Evolutionary conservation across 2,797 vertebrate species (phyloP).

Genomic region (Garrulus glandarius): DNA sequence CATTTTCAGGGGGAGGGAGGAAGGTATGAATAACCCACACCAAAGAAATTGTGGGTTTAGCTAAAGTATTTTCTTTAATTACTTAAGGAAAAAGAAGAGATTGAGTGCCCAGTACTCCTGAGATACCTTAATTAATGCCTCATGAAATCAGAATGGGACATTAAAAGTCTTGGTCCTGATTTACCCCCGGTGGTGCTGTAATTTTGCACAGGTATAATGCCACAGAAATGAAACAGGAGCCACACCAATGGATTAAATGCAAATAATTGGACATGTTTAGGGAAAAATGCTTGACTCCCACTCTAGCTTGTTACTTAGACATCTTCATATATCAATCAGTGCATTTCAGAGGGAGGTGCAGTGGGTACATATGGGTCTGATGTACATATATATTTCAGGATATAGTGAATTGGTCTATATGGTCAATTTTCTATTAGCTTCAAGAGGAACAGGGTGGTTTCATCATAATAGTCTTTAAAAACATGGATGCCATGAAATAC

Average conservation of each 20-base stretch:
- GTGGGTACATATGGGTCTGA: neutral
- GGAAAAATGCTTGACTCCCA: neutral
- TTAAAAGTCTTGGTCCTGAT: neutral
- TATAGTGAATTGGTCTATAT: neutral
- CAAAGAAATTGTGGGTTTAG: constrained; percentile 1
- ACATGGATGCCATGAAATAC: neutral
- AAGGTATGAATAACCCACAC: neutral
- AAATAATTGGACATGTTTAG: neutral
- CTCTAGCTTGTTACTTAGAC: neutral
- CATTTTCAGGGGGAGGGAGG: neutral
- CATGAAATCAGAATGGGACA: neutral
- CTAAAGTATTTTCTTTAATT: neutral
- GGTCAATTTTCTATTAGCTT: neutral
- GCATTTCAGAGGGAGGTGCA: neutral
- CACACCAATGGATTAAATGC: neutral
- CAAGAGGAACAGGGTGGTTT: neutral
- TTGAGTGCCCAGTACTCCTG: neutral
- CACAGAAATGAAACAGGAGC: neutral
- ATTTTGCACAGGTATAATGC: neutral
- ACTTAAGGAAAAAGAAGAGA: neutral
- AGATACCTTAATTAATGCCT: constrained; percentile 23
- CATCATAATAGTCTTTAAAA: neutral
- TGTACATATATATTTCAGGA: neutral
- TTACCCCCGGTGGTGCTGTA: neutral
- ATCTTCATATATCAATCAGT: neutral